A percentile compares a stretch with the other conserved stretches of the same genome.
phyloP scores from a whole-genome alignment of 92 coral and sea anemone genomes.

The Montipora capitata region DNA sequence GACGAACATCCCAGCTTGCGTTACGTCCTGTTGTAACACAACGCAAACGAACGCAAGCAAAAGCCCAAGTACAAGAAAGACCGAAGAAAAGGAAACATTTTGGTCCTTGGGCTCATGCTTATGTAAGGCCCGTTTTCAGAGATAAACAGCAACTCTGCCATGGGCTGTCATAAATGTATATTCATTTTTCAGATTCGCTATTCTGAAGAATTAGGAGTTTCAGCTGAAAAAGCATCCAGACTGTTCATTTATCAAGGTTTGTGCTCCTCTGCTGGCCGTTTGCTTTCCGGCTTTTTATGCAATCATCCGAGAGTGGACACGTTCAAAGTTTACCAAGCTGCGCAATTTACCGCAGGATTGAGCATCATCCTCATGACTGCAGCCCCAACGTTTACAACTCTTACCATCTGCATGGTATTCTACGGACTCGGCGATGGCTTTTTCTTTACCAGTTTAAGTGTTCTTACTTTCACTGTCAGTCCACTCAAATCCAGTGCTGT shows the following conservation, averaged over 20 bases:
- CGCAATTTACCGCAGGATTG: constrained; percentile 12
- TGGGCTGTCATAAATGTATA: no score
- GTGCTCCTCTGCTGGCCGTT: constrained; percentile 67
- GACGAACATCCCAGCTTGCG: no score
- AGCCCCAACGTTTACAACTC: background rate
- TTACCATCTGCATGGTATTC: background rate
- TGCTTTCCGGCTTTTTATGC: constrained; percentile 72
- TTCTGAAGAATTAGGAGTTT: constrained; percentile 72
- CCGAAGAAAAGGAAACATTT: no score
- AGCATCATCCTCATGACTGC: constrained; percentile 27
- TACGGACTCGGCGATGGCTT: constrained; percentile 34
- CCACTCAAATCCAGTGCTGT: constrained; percentile 29
- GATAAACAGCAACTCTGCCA: no score
- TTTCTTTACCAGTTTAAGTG: constrained; percentile 11
- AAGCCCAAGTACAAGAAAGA: no score
- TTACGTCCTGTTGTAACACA: no score
- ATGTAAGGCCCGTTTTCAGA: no score
- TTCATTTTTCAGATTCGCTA: constrained; percentile 58
- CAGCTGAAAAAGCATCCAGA: constrained; percentile 62
- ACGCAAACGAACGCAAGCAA: no score
- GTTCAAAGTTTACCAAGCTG: constrained; percentile 52
- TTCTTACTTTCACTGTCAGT: constrained; percentile 6
- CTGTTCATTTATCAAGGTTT: constrained; percentile 67
- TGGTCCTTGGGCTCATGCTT: no score
- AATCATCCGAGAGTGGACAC: constrained; percentile 62